Evolutionary conservation across 2,797 vertebrate genomes (phyloP), one percentile per base, ranked within the genome.

Genomic region (Danio choprae): DNA sequence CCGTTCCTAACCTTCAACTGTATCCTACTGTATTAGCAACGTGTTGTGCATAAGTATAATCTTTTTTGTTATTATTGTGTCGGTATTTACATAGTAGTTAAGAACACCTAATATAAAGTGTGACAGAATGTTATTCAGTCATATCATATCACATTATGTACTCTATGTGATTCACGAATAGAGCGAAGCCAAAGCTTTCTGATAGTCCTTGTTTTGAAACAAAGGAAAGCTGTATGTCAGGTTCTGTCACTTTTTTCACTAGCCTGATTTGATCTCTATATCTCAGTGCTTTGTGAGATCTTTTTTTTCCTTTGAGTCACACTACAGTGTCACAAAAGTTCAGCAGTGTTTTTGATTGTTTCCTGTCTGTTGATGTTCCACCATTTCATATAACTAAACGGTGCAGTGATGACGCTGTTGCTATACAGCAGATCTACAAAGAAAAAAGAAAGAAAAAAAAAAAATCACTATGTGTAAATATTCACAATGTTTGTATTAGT

Each of bases 271-370:
- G 38, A 67, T 65, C 43, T 56, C 36, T 9, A 50, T 9, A 50
- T 68, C 76, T 48, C 16, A 15, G n/a, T 59, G 73, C 55, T 48
- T 58, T 53, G 10, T n/a, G 9, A 77, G 53, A 55, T 68, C 18
- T 69, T 62, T 22, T 71, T 74, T 53, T 36, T 53, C 15, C 20
- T 79, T 68, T 83, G 63, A 74, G 68, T 74, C 75, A 79, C 11
- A 7, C 18, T 15, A 51, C 40, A 29, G 48, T 69, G 74, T 82
- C 75, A 78, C 44, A 20, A 60, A 43, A 62, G 69, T 82, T 82
- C 75, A 64, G 18, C 9, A 50, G n/a, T 40, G 41, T 68, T 59
- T 67, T 62, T 15, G n/a, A 53, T 16, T 72, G 77, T 44, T 44
- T 11, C 29, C 29, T 16, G 22, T 41, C 22, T 50, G 13, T 44